phyloP scores from a whole-genome alignment of 2,113 vertebrate genomes.

The Sinocyclocheilus grahami region DNA sequence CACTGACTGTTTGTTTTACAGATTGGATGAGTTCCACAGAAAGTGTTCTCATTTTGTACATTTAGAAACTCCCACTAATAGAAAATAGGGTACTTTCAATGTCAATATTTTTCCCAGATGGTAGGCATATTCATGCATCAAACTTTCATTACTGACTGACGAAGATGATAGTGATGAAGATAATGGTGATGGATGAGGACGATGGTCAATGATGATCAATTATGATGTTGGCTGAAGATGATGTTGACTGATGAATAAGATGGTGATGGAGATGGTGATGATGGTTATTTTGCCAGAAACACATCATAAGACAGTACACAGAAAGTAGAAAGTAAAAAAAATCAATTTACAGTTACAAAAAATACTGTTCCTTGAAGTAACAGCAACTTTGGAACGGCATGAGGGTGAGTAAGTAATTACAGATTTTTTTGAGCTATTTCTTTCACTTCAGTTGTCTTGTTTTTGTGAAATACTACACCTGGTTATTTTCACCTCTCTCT shows the following conservation, averaged over 20 bases:
- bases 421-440: background rate
- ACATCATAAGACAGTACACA: background rate
- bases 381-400: too few relatives aligned
- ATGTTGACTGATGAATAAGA: background rate
- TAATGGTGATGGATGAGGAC: background rate
- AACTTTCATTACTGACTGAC: background rate
- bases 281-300: background rate
- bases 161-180: background rate
- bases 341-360: too few relatives aligned
- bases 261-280: too few relatives aligned
- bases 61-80: constrained; percentile 13
- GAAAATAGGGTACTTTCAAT: constrained; percentile 28
- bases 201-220: background rate
- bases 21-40: constrained; percentile 24
- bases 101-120: constrained; percentile 17
- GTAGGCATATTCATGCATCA: background rate
- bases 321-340: background rate
- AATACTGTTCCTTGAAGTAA: too few relatives aligned
- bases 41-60: constrained; percentile 27
- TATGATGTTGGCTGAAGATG: background rate
- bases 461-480: background rate
- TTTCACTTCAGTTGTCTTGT: background rate
- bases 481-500: background rate
- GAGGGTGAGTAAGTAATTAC: too few relatives aligned
- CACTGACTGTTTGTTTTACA: constrained; percentile 23